These are phyloP conservation scores for Tridacna gigas DNA, from an alignment of 2,888 invertebrate genomes.

Conservation along the genomic window DNA sequence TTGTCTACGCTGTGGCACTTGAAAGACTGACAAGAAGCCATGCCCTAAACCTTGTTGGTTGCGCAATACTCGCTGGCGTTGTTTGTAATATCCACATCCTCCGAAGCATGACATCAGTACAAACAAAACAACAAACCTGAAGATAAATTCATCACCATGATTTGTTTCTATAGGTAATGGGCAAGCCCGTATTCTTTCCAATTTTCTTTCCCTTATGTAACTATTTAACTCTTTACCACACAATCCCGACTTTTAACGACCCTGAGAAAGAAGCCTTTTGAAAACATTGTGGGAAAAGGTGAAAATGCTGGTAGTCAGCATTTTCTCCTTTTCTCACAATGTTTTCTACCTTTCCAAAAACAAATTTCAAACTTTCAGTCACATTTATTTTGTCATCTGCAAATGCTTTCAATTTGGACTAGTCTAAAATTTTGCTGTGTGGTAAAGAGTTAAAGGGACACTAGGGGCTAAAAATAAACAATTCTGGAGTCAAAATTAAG, in stretches of 20 bases:
- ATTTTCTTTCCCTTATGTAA: too few relatives aligned
- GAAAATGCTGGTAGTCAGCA: background rate
- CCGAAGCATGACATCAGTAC: constrained; percentile 82
- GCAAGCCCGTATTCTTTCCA: too few relatives aligned
- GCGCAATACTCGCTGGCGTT: constrained; percentile 71
- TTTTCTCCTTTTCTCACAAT: background rate
- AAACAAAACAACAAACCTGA: constrained; percentile 79
- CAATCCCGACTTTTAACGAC: background rate
- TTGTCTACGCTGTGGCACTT: constrained; percentile 30
- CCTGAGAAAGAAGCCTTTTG: background rate
- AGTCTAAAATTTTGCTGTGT: too few relatives aligned
- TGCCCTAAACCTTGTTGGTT: constrained; percentile 50
- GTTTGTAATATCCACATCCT: constrained; percentile 82
- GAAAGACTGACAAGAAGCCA: constrained; percentile 50
- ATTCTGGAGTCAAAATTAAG: too few relatives aligned
- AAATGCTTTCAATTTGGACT: too few relatives aligned
- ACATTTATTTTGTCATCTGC: too few relatives aligned
- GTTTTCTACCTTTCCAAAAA: background rate
- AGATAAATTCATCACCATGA: too few relatives aligned
- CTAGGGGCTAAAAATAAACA: too few relatives aligned
- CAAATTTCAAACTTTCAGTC: too few relatives aligned
- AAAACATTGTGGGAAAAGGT: background rate
- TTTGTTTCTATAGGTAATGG: too few relatives aligned
- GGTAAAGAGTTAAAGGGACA: too few relatives aligned
- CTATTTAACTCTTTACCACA: background rate